Conservation (phyloP, 2,113 vertebrate species). For the Amblyopsis rosae region DNA sequence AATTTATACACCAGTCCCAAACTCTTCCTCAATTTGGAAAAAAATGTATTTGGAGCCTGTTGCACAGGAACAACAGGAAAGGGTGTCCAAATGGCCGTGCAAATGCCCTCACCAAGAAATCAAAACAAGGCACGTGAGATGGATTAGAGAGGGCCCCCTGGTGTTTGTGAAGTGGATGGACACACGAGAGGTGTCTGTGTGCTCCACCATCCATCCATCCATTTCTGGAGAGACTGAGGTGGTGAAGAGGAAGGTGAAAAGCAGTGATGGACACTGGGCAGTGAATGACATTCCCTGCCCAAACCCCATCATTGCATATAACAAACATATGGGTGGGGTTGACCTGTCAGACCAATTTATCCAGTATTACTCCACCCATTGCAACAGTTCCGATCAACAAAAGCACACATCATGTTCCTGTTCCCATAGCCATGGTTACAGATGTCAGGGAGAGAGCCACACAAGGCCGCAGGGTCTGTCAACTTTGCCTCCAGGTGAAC, state of each 20-base stretch:
- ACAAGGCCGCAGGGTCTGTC: too few relatives aligned
- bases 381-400: not conserved
- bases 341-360: slow-evolving; percentile 6
- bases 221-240: not conserved
- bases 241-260: slow-evolving; percentile 18
- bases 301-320: slow-evolving; percentile 10
- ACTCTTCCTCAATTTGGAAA: not conserved
- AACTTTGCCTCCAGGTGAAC: too few relatives aligned
- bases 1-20: slow-evolving; percentile 1
- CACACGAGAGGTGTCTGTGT: slow-evolving; percentile 21
- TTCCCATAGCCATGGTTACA: too few relatives aligned
- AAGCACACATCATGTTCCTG: too few relatives aligned
- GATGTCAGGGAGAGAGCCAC: too few relatives aligned
- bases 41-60: slow-evolving; percentile 13
- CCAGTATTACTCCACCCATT: slow-evolving; percentile 9
- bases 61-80: slow-evolving; percentile 12
- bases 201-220: slow-evolving; percentile 24
- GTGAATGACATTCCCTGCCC: slow-evolving; percentile 9
- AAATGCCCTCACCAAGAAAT: slow-evolving; percentile 2
- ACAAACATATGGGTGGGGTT: slow-evolving; percentile 1
- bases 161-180: slow-evolving; percentile 49
- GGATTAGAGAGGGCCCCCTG: slow-evolving; percentile 27
- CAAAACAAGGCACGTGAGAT: slow-evolving; percentile 12
- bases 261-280: not conserved
- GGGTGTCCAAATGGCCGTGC: not conserved